These are phyloP conservation scores for Gila orcuttii DNA, from an alignment of 2,113 vertebrate species.

Conservation along the genomic window DNA sequence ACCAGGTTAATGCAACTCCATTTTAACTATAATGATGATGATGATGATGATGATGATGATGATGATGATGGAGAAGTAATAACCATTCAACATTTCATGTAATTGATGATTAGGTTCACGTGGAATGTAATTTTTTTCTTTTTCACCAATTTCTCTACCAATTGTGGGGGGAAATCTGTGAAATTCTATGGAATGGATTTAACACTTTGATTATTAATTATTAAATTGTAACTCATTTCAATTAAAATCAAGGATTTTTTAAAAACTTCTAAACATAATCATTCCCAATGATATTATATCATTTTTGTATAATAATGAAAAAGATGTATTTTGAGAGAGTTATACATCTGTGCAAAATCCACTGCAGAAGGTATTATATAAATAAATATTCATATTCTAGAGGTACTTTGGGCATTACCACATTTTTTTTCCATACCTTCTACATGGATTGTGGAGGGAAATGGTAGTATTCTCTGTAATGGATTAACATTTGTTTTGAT, in stretches of 20 bases:
- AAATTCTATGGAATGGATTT: background rate
- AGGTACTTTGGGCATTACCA: background rate
- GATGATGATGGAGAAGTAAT: too few relatives aligned
- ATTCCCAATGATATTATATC: background rate
- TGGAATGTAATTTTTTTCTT: background rate
- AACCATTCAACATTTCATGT: too few relatives aligned
- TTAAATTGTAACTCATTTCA: background rate
- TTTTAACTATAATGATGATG: too few relatives aligned
- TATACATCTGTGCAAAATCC: background rate
- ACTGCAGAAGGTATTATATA: background rate
- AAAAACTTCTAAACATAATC: background rate
- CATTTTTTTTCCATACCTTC: background rate
- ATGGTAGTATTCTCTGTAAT: background rate
- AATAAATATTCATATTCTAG: background rate
- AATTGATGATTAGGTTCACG: background rate
- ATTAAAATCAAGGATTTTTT: background rate
- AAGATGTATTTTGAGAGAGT: background rate
- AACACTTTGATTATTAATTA: background rate
- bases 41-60: too few relatives aligned
- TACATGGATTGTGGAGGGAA: background rate
- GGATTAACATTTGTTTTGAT: background rate
- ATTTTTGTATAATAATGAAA: background rate
- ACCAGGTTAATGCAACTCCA: background rate
- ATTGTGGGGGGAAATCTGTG: background rate
- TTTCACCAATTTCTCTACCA: background rate